phyloP scores from a whole-genome alignment of 2,113 vertebrate genomes.

The Typhlomys cinereus region DNA sequence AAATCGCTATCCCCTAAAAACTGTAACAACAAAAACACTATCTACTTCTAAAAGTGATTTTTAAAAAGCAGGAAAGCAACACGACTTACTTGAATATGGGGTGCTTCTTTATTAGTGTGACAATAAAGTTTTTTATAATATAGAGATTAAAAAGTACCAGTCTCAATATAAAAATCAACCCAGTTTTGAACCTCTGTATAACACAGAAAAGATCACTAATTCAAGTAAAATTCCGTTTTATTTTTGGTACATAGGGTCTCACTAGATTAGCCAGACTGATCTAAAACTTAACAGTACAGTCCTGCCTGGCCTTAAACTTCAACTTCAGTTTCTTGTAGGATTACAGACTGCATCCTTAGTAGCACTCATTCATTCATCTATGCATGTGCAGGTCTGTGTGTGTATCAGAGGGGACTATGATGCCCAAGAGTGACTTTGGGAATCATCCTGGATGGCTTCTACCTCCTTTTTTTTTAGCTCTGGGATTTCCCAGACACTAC shows the following conservation, averaged over 20 bases:
- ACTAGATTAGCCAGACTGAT: background rate
- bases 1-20: background rate
- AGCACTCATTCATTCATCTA: too few relatives aligned
- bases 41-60: background rate
- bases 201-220: background rate
- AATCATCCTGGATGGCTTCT: too few relatives aligned
- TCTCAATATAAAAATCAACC: background rate
- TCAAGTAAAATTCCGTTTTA: background rate
- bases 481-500: too few relatives aligned
- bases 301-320: too few relatives aligned
- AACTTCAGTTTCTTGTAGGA: too few relatives aligned
- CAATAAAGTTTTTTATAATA: conserved; percentile 4
- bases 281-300: background rate
- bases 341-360: too few relatives aligned
- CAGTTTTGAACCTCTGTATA: background rate
- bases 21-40: background rate
- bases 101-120: background rate
- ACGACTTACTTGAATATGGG: background rate
- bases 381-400: too few relatives aligned
- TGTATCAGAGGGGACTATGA: too few relatives aligned
- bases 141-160: background rate
- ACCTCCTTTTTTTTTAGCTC: too few relatives aligned
- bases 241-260: too few relatives aligned
- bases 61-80: conserved; percentile 36
- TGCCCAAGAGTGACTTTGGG: too few relatives aligned